phyloP scores from a whole-genome alignment of 2,113 vertebrate species.

The Perccottus glenii region DNA sequence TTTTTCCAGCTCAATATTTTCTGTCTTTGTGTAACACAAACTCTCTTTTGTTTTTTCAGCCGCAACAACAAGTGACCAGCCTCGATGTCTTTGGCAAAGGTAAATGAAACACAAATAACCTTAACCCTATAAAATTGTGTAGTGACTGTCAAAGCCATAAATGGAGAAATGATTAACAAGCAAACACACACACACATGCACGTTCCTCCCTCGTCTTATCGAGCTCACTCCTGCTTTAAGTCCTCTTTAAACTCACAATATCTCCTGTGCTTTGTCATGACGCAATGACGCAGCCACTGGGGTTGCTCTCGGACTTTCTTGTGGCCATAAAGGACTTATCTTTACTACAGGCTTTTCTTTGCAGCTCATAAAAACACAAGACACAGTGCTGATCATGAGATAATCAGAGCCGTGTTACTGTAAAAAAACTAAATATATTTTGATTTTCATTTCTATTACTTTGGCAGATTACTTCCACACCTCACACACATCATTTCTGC shows the following conservation, averaged over 20 bases:
- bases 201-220: constrained; percentile 7
- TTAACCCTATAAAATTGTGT: not conserved
- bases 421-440: no score
- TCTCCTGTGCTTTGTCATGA: not conserved
- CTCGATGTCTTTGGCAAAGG: constrained; percentile 63
- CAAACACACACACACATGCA: not conserved
- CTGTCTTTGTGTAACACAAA: not conserved
- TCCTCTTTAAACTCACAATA: not conserved
- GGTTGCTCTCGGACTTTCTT: constrained; percentile 3
- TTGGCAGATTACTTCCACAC: no score
- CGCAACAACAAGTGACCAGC: constrained; percentile 41
- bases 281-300: no score
- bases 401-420: not conserved
- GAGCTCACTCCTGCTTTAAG: constrained; percentile 2
- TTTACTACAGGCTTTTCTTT: constrained; percentile 20
- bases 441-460: no score
- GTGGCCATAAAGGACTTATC: constrained; percentile 11
- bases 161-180: not conserved
- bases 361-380: constrained; percentile 9
- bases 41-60: constrained; percentile 46
- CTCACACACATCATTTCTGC: no score
- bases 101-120: constrained; percentile 32
- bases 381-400: not conserved
- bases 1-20: no score
- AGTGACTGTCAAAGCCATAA: not conserved